These are phyloP conservation scores for Anguilla obscura DNA, from an alignment of 2,797 vertebrate genomes.

Conservation along the genomic window DNA sequence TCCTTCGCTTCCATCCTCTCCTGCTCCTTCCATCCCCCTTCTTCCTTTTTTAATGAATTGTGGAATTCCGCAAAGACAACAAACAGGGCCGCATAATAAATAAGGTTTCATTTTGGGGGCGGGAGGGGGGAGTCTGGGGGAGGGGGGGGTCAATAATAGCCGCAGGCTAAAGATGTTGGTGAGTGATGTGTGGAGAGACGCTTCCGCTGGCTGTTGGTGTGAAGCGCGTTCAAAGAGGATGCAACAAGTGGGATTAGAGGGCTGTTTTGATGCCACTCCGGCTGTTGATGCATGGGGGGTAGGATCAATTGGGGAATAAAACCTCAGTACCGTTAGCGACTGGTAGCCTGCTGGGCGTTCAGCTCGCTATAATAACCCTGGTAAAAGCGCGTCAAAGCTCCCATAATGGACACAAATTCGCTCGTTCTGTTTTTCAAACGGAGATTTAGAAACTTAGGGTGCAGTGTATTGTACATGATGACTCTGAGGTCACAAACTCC, in stretches of 20 bases:
- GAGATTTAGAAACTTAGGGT: constrained; percentile 76
- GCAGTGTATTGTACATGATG: constrained; percentile 76
- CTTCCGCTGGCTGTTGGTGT: constrained; percentile 64
- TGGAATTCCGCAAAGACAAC: constrained; percentile 88
- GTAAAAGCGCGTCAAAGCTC: constrained; percentile 76
- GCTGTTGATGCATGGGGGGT: constrained; percentile 70
- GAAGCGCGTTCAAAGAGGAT: constrained; percentile 60
- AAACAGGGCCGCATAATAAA: constrained; percentile 90
- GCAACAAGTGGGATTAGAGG: constrained; percentile 85
- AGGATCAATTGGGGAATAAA: constrained; percentile 73
- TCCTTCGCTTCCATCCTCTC: constrained; percentile 40
- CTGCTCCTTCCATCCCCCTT: constrained; percentile 44
- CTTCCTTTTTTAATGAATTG: constrained; percentile 87
- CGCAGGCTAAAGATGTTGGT: constrained; percentile 78
- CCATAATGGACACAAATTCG: constrained; percentile 82
- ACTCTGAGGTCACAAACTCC: constrained; percentile 85
- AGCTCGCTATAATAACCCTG: constrained; percentile 75
- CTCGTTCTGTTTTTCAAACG: constrained; percentile 75
- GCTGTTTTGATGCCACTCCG: constrained; percentile 72
- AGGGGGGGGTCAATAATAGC: constrained; percentile 73
- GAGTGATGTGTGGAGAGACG: constrained; percentile 73
- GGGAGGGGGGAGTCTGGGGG: constrained; percentile 61
- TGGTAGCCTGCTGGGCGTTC: constrained; percentile 67
- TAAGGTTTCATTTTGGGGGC: constrained; percentile 81
- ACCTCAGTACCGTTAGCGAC: constrained; percentile 71